Evolutionary conservation across 2,888 invertebrate species (phyloP).

Genomic region (Clusia tigrina): DNA sequence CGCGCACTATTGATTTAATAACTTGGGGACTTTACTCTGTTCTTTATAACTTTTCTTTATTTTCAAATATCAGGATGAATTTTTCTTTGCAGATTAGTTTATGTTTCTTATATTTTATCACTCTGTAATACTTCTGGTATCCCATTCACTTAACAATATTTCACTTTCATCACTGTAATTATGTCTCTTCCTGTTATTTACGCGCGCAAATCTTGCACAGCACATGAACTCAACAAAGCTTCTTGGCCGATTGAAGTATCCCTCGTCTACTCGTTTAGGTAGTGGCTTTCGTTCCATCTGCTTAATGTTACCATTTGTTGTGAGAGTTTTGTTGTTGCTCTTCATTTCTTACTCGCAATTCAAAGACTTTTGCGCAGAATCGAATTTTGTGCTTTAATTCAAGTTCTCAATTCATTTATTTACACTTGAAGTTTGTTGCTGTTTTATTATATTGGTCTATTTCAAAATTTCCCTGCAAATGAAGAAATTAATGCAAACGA

Average conservation of each 20-base stretch:
- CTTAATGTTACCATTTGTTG: slow-evolving; percentile 2
- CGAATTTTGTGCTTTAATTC: not conserved
- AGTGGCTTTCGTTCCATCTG: slow-evolving; percentile 35
- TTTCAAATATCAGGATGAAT: slow-evolving; percentile 7
- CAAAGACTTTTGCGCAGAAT: slow-evolving; percentile 22
- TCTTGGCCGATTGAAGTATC: slow-evolving; percentile 60
- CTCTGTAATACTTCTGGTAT: too few relatives aligned
- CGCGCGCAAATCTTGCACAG: slow-evolving; percentile 35
- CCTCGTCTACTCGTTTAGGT: too few relatives aligned
- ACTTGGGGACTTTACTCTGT: slow-evolving; percentile 21
- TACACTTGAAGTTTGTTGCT: not conserved
- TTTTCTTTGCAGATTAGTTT: not conserved
- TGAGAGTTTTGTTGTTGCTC: slow-evolving; percentile 19
- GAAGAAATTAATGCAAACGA: too few relatives aligned
- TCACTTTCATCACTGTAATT: not conserved
- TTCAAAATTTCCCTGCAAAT: too few relatives aligned
- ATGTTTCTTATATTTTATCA: not conserved
- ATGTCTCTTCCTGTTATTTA: not conserved
- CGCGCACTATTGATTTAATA: slow-evolving; percentile 35
- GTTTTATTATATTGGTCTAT: too few relatives aligned
- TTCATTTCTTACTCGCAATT: slow-evolving; percentile 26
- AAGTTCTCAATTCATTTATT: not conserved
- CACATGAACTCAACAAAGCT: slow-evolving; percentile 60
- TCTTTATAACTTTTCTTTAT: slow-evolving; percentile 21
- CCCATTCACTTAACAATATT: not conserved